These are phyloP conservation scores for Choristoneura fumiferana DNA, from an alignment of 1,140 invertebrate species.

Conservation along the genomic window DNA sequence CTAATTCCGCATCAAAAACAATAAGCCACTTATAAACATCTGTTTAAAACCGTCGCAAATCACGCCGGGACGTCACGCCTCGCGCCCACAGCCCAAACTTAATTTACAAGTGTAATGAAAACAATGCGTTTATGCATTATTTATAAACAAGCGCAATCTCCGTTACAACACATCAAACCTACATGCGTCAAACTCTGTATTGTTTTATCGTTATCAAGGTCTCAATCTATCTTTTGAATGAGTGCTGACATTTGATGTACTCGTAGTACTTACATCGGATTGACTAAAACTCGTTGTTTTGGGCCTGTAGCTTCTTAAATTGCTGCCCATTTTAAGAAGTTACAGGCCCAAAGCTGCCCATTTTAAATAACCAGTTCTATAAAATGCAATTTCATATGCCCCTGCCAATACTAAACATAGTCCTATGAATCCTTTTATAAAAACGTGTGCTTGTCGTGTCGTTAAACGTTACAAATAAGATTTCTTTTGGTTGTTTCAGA, in stretches of 20 bases:
- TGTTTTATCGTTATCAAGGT: constrained; percentile 17
- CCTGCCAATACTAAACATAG: too few species aligned
- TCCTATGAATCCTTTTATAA: too few species aligned
- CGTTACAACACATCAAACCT: constrained; percentile 18
- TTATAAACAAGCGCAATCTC: constrained; percentile 9
- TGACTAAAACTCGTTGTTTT: not conserved
- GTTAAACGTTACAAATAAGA: too few species aligned
- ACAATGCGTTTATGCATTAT: constrained; percentile 18
- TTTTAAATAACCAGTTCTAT: too few species aligned
- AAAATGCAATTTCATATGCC: too few species aligned
- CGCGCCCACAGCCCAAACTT: constrained; percentile 11
- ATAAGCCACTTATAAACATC: not conserved
- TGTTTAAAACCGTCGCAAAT: constrained; percentile 14
- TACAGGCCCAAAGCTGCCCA: too few species aligned
- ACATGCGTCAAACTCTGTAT: constrained; percentile 10
- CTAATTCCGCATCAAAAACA: not conserved
- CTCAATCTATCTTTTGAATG: not conserved
- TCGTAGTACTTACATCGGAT: not conserved
- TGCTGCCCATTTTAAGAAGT: too few species aligned
- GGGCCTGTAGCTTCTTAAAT: not conserved
- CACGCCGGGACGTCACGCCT: constrained; percentile 5
- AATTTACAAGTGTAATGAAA: constrained; percentile 18
- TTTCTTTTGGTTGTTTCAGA: constrained; percentile 53
- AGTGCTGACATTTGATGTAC: not conserved
- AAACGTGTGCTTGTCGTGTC: too few species aligned